Conservation (phyloP, 2,797 vertebrate genomes). For the Acrocephalus scirpaceus region DNA sequence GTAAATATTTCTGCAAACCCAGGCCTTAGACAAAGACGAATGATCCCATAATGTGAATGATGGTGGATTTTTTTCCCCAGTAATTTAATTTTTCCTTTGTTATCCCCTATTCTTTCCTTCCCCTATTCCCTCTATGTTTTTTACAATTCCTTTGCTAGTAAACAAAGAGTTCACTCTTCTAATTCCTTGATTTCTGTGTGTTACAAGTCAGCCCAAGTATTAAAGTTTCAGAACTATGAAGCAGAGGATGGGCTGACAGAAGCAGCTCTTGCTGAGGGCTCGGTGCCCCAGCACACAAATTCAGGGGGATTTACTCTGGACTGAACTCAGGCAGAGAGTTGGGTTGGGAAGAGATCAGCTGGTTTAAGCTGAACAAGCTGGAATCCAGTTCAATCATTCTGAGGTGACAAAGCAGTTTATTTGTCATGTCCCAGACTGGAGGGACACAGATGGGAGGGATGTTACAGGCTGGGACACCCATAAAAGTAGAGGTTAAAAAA, state of each 20-base stretch:
- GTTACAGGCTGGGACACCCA: background rate
- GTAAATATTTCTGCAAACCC: background rate
- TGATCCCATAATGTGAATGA: background rate
- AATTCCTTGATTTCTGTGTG: background rate
- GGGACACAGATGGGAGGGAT: background rate
- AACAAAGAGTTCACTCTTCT: background rate
- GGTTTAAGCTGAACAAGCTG: background rate
- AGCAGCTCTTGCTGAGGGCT: background rate
- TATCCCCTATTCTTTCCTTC: background rate
- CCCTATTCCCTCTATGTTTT: background rate
- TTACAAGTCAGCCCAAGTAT: background rate
- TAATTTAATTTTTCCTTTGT: background rate
- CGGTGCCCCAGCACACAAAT: rapidly evolving
- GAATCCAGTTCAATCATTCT: background rate
- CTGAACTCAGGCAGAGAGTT: background rate
- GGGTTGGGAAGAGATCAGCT: background rate
- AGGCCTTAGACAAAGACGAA: background rate
- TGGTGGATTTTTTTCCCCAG: background rate
- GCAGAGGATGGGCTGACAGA: background rate
- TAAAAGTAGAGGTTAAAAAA: background rate
- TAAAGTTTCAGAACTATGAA: background rate
- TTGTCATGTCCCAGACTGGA: background rate
- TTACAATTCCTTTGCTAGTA: background rate
- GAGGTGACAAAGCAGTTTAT: background rate
- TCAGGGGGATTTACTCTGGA: background rate